Conservation (phyloP, 1,140 invertebrate genomes). For the Cydia strobilella region DNA sequence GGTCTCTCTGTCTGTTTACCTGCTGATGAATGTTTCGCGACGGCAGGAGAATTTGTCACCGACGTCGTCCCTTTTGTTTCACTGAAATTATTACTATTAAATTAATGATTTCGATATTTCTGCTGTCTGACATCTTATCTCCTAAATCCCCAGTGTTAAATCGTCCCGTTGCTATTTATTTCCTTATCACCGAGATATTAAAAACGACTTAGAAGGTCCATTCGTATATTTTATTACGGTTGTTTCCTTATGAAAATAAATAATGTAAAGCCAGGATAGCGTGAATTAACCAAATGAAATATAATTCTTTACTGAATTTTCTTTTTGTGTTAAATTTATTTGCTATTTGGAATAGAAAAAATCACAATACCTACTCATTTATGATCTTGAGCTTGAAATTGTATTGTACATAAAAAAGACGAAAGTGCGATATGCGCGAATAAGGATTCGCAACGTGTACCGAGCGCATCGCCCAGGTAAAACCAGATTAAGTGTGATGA, state of each 20-base stretch:
- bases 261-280: constrained; percentile 42
- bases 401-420: no score
- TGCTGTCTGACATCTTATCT: constrained; percentile 29
- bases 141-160: constrained; percentile 13
- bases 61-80: constrained; percentile 12
- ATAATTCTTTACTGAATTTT: constrained; percentile 41
- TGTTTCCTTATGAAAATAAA: constrained; percentile 43
- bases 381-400: no score
- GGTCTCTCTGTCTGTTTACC: not conserved
- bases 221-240: constrained; percentile 13
- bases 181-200: constrained; percentile 28
- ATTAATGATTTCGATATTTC: constrained; percentile 28
- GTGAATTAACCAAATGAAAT: constrained; percentile 35
- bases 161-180: not conserved
- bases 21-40: constrained; percentile 18
- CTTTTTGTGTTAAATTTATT: not conserved
- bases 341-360: no score
- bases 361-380: no score
- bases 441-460: no score
- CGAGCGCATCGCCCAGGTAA: no score
- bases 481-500: no score
- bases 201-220: constrained; percentile 14
- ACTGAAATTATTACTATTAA: constrained; percentile 21
- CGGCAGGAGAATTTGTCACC: constrained; percentile 11
- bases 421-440: no score